phyloP scores from a whole-genome alignment of 2,888 invertebrate genomes.

The Morpho helenor region DNA sequence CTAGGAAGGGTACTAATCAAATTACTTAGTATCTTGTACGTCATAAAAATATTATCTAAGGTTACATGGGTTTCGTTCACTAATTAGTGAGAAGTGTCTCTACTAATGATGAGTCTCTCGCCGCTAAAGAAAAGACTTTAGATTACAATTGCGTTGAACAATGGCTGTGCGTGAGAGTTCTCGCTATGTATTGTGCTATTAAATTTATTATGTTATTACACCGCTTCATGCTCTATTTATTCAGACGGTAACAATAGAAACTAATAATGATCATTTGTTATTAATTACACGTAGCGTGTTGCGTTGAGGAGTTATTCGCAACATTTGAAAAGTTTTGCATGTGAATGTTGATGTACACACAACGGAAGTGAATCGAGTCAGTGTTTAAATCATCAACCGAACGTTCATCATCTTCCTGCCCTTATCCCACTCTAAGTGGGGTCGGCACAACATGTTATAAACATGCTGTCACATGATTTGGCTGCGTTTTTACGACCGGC shows the following conservation, averaged over 20 bases:
- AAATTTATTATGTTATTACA: constrained; percentile 64
- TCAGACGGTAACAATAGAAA: constrained; percentile 67
- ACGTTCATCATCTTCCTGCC: too few relatives aligned
- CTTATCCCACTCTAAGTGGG: too few relatives aligned
- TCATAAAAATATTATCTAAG: constrained; percentile 10
- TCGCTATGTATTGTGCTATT: constrained; percentile 52
- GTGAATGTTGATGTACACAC: constrained; percentile 35
- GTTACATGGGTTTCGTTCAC: constrained; percentile 5
- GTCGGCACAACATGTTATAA: too few relatives aligned
- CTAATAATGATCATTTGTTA: constrained; percentile 65
- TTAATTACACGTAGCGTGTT: constrained; percentile 64
- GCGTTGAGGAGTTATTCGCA: constrained; percentile 37
- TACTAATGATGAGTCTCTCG: constrained; percentile 49
- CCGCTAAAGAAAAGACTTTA: constrained; percentile 62
- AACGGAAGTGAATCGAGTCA: constrained; percentile 44
- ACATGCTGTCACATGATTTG: too few relatives aligned
- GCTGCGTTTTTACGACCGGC: too few relatives aligned
- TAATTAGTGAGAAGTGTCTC: constrained; percentile 57
- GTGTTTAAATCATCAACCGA: too few relatives aligned
- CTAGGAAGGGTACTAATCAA: too few relatives aligned
- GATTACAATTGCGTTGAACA: constrained; percentile 65
- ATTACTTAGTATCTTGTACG: too few relatives aligned
- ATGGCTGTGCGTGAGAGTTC: constrained; percentile 66
- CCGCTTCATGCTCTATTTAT: constrained; percentile 67
- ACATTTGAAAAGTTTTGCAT: constrained; percentile 31